Evolutionary conservation across 1,140 invertebrate genomes (phyloP).

Genomic region (Melipona quadrifasciata): DNA sequence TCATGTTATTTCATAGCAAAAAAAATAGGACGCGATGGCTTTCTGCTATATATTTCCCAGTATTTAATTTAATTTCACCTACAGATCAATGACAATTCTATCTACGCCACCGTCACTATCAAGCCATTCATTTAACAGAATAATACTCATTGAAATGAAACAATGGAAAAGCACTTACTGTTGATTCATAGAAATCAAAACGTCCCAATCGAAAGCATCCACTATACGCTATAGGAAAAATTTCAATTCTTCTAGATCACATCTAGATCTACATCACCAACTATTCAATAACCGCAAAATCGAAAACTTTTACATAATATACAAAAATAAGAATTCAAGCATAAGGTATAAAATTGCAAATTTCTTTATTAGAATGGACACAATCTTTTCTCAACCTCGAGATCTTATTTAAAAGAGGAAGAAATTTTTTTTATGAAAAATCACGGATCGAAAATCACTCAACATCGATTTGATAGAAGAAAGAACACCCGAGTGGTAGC

Average conservation of each 20-base stretch:
- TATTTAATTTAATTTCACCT: not conserved
- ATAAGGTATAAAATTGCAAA: not conserved
- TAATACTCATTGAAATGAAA: constrained; percentile 11
- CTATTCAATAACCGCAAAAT: not conserved
- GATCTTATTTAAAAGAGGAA: not conserved
- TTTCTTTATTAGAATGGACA: not conserved
- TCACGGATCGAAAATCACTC: not conserved
- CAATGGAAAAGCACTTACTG: constrained; percentile 28
- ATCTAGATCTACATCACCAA: not conserved
- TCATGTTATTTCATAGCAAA: not conserved
- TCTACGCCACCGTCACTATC: not conserved
- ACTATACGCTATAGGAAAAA: not conserved
- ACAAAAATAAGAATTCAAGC: not conserved
- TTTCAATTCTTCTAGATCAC: not conserved
- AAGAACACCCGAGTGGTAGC: not conserved
- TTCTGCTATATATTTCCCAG: not conserved
- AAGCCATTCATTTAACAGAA: constrained; percentile 12
- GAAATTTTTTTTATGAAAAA: not conserved
- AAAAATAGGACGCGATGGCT: not conserved
- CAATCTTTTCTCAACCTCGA: not conserved
- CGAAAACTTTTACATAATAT: not conserved
- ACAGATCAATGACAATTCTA: not conserved
- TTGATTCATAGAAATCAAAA: constrained; percentile 2
- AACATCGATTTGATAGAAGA: not conserved
- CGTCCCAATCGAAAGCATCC: not conserved